These are phyloP conservation scores for Kuschelorhynchus macadamiae DNA, from an alignment of 2,888 invertebrate species.

Conservation along the genomic window DNA sequence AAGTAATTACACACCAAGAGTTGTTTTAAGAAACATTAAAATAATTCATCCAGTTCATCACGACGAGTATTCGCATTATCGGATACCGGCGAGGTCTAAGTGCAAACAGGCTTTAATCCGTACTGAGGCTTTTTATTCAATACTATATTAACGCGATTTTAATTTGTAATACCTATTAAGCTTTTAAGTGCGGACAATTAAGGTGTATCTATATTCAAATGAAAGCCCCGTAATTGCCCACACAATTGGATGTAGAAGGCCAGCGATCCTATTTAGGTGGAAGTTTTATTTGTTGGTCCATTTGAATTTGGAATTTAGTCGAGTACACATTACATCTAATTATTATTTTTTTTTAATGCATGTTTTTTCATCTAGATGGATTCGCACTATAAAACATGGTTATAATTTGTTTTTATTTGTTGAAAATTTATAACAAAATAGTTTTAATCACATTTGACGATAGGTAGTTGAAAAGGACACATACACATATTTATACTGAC, in stretches of 20 bases:
- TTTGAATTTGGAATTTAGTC: neutral
- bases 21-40: neutral
- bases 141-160: slow-evolving; percentile 35
- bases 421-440: too few species aligned
- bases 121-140: slow-evolving; percentile 32
- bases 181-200: slow-evolving; percentile 42
- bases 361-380: too few species aligned
- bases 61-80: neutral
- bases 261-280: slow-evolving; percentile 20
- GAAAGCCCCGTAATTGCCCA: slow-evolving; percentile 45
- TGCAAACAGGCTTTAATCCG: slow-evolving; percentile 14
- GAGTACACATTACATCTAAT: too few species aligned
- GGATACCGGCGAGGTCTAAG: neutral
- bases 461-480: too few species aligned
- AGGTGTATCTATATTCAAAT: slow-evolving; percentile 47
- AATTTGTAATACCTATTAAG: slow-evolving; percentile 46
- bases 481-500: too few species aligned
- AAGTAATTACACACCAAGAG: too few species aligned
- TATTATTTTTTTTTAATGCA: too few species aligned
- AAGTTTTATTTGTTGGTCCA: slow-evolving; percentile 16
- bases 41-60: neutral
- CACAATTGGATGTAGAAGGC: slow-evolving; percentile 44
- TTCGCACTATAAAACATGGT: too few species aligned
- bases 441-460: too few species aligned
- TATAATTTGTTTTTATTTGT: too few species aligned